A percentile compares a stretch with the other conserved stretches of the same genome.
Evolutionary conservation across 2,797 vertebrate genomes (phyloP).

Genomic region (Florisuga fusca): DNA sequence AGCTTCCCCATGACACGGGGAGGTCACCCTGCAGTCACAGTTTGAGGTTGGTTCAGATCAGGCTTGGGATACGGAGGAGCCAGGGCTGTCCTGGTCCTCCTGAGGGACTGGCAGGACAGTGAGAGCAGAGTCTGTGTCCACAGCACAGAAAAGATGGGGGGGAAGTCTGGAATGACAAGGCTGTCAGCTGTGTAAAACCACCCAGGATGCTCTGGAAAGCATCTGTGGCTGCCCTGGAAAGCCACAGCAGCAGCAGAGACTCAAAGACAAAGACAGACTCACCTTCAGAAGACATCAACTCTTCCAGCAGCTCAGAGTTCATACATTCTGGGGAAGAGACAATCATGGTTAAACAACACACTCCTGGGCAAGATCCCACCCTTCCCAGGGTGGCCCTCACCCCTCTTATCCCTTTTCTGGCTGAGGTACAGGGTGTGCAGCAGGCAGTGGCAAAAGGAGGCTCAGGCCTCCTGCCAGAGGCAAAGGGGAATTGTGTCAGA

Average conservation of each 20-base stretch:
- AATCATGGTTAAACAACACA: neutral
- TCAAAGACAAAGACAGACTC: slow-evolving; percentile 69
- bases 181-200: neutral
- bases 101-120: neutral
- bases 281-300: slow-evolving; percentile 99
- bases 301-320: slow-evolving; percentile 93
- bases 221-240: neutral
- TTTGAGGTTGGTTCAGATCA: neutral
- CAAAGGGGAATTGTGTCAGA: neutral
- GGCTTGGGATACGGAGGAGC: neutral
- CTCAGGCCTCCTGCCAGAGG: neutral
- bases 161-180: neutral
- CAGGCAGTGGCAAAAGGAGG: neutral
- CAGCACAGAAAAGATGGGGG: neutral
- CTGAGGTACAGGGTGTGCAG: neutral
- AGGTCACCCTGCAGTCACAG: neutral
- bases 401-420: neutral
- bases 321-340: slow-evolving; percentile 87
- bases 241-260: neutral
- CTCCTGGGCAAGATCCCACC: neutral
- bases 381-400: neutral
- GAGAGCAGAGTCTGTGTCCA: neutral
- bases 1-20: neutral
- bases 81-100: neutral
- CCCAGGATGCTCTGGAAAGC: neutral